A percentile compares a stretch with the other conserved stretches of the same genome.
phyloP scores from a whole-genome alignment of 2,797 vertebrate species.

The Loriculus beryllinus region DNA sequence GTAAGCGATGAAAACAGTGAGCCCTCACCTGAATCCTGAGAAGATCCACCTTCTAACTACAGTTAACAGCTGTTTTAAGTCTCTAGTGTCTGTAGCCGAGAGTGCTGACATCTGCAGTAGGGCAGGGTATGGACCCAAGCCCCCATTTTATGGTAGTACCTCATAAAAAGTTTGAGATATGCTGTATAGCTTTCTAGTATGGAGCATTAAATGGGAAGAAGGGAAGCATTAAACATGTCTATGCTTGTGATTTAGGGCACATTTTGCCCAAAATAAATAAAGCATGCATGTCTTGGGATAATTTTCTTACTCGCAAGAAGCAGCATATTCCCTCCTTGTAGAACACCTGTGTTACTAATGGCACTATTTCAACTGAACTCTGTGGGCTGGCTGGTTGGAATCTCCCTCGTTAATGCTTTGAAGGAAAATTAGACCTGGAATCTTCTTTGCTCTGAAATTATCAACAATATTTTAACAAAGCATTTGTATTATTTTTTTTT shows the following conservation, averaged over 20 bases:
- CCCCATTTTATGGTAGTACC: neutral
- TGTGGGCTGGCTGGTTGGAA: neutral
- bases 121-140: neutral
- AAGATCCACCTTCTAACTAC: neutral
- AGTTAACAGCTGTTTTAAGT: neutral
- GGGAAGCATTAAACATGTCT: neutral
- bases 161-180: neutral
- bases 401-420: neutral
- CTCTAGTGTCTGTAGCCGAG: neutral
- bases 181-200: neutral
- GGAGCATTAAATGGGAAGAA: neutral
- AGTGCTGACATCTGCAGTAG: neutral
- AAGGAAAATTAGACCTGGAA: neutral
- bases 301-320: neutral
- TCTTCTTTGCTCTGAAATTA: neutral
- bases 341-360: neutral
- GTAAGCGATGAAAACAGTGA: neutral
- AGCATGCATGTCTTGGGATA: neutral
- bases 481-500: neutral
- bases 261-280: neutral
- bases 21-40: neutral
- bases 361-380: neutral
- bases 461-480: neutral
- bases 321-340: neutral
- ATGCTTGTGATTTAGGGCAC: neutral